phyloP scores from a whole-genome alignment of 2,797 vertebrate species.

The Fringilla coelebs region DNA sequence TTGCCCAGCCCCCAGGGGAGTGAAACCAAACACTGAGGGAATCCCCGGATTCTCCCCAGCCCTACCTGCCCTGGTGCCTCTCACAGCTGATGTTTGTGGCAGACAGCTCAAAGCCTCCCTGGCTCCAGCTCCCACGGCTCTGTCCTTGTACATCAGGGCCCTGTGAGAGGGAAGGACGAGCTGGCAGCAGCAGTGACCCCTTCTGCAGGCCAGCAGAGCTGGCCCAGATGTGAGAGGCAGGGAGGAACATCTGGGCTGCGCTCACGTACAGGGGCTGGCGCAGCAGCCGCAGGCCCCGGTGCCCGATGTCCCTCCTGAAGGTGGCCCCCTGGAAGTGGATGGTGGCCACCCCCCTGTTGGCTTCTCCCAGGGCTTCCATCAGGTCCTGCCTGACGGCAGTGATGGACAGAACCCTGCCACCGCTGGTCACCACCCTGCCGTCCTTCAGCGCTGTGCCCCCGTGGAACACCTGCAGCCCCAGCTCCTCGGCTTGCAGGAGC shows the following conservation, averaged over 20 bases:
- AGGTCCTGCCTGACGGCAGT: constrained; percentile 79
- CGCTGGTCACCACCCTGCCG: constrained; percentile 75
- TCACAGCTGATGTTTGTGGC: constrained; percentile 75
- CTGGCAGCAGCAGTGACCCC: background rate
- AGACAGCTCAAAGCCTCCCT: constrained; percentile 63
- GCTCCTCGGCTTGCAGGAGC: constrained; percentile 74
- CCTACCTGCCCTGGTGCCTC: constrained; percentile 81
- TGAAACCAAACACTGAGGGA: background rate
- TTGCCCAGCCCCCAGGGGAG: background rate
- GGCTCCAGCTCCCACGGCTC: constrained; percentile 75
- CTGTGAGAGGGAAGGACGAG: constrained; percentile 48
- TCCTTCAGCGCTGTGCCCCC: constrained; percentile 78
- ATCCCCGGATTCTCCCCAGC: background rate
- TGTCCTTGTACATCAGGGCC: constrained; percentile 80
- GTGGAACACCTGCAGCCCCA: constrained; percentile 83
- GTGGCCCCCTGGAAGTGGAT: constrained; percentile 79
- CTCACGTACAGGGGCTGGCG: constrained; percentile 62
- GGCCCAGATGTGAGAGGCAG: background rate
- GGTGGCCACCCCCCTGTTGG: constrained; percentile 74
- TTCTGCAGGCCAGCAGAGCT: background rate
- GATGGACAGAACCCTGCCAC: constrained; percentile 83
- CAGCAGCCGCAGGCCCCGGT: constrained; percentile 77
- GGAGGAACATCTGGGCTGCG: background rate
- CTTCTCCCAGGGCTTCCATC: constrained; percentile 74
- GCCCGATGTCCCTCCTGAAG: constrained; percentile 82